A percentile compares a stretch with the other conserved stretches of the same genome.
Evolutionary conservation across 1,140 invertebrate species (phyloP).

Genomic region (Drosophila pseudoananassae): DNA sequence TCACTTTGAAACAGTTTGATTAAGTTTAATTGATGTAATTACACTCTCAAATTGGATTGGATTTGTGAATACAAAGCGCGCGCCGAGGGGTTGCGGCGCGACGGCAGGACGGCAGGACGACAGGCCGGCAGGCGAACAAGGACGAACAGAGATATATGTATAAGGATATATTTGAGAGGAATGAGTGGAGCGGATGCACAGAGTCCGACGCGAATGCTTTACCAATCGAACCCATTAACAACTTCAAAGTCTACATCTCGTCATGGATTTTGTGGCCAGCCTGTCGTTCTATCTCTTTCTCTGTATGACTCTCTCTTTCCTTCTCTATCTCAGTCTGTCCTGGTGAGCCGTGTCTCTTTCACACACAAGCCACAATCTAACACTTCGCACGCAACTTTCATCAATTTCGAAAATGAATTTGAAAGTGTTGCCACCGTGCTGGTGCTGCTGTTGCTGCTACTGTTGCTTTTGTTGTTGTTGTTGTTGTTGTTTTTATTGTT

Average conservation of each 20-base stretch:
- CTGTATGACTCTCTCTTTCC: neutral
- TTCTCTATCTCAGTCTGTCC: neutral
- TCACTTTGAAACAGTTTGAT: conserved; percentile 78
- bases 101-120: too few species aligned
- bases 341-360: neutral
- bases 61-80: conserved; percentile 76
- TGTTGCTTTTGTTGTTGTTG: conserved; percentile 19
- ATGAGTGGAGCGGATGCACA: neutral
- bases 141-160: neutral
- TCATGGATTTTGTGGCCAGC: conserved; percentile 52
- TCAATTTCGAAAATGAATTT: conserved; percentile 81
- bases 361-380: conserved; percentile 17
- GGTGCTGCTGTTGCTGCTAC: conserved; percentile 9
- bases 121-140: neutral
- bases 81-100: neutral
- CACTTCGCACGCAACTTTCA: conserved; percentile 57
- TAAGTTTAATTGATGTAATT: conserved; percentile 83
- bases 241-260: conserved; percentile 69
- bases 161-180: neutral
- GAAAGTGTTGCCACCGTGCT: conserved; percentile 67
- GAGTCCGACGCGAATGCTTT: neutral
- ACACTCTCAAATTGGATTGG: conserved; percentile 80
- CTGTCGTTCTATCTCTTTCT: neutral
- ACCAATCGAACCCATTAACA: conserved; percentile 68
- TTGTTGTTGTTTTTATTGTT: conserved; percentile 13